Conservation (phyloP, 2,888 invertebrate genomes). For the Caenorhabditis wallacei region DNA sequence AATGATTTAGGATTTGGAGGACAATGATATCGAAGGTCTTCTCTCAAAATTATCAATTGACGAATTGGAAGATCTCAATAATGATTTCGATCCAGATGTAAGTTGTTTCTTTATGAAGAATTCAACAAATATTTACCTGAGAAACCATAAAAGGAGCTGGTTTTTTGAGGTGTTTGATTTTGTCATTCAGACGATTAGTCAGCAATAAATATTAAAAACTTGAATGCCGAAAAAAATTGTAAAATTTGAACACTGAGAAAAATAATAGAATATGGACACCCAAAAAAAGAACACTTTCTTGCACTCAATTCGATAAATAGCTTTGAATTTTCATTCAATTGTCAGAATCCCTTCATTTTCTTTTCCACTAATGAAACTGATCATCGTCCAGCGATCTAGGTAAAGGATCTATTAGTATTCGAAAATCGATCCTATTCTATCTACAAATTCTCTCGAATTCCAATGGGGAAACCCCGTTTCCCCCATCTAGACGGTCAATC, state of each 20-base stretch:
- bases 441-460: too few species aligned
- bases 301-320: too few species aligned
- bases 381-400: too few species aligned
- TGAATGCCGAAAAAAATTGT: constrained; percentile 3
- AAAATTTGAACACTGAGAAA: not conserved
- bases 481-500: not conserved
- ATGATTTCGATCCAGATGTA: constrained; percentile 99
- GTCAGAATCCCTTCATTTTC: too few species aligned
- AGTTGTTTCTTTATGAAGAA: constrained; percentile 54
- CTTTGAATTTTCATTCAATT: too few species aligned
- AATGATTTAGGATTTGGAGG: constrained; percentile 79
- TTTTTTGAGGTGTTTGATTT: constrained; percentile 17
- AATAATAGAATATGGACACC: not conserved
- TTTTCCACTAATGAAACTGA: too few species aligned
- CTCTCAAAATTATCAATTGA: constrained; percentile 94
- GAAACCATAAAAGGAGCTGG: not conserved
- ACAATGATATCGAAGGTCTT: constrained; percentile 92
- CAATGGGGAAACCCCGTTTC: too few species aligned
- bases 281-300: too few species aligned
- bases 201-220: constrained; percentile 1
- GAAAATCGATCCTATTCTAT: too few species aligned
- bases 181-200: constrained; percentile 22
- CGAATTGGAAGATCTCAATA: constrained; percentile 96
- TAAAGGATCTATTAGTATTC: too few species aligned
- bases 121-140: not conserved